These are phyloP conservation scores for Kryptolebias ocellatus DNA, from an alignment of 2,797 vertebrate genomes.

Conservation along the genomic window DNA sequence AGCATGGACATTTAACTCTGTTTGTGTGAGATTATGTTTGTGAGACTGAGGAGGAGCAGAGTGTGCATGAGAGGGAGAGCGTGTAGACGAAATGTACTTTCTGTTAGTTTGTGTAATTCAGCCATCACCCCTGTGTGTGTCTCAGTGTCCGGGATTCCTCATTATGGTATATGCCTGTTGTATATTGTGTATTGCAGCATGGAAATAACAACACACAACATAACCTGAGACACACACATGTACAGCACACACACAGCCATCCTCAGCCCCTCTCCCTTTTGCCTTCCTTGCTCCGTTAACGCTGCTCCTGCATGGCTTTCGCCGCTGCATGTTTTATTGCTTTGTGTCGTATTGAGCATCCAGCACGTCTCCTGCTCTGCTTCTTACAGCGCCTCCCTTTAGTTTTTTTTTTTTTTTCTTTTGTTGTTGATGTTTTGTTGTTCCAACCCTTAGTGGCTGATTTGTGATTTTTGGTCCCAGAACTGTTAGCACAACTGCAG, in stretches of 20 bases:
- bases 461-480: conserved; percentile 21
- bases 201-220: conserved; percentile 61
- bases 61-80: conserved; percentile 57
- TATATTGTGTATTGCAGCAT: conserved; percentile 49
- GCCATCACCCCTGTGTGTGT: conserved; percentile 68
- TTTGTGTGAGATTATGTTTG: conserved; percentile 46
- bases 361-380: conserved; percentile 29
- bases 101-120: conserved; percentile 26
- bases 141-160: conserved; percentile 59
- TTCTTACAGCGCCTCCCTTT: conserved; percentile 17
- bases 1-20: conserved; percentile 57
- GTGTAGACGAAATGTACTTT: conserved; percentile 35
- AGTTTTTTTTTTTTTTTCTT: too few relatives aligned
- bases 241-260: conserved; percentile 61
- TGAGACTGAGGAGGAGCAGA: conserved; percentile 34
- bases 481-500: conserved; percentile 9
- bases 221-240: conserved; percentile 77
- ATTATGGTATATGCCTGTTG: conserved; percentile 41
- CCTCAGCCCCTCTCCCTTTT: conserved; percentile 31
- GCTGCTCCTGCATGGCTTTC: conserved; percentile 60
- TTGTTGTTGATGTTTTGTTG: conserved; percentile 17
- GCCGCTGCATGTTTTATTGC: conserved; percentile 61
- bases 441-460: conserved; percentile 10
- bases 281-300: conserved; percentile 48
- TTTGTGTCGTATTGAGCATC: conserved; percentile 41